Base-by-base conservation (phyloP, 2,888 invertebrate genomes). In the Rhamnusium bicolor region DNA sequence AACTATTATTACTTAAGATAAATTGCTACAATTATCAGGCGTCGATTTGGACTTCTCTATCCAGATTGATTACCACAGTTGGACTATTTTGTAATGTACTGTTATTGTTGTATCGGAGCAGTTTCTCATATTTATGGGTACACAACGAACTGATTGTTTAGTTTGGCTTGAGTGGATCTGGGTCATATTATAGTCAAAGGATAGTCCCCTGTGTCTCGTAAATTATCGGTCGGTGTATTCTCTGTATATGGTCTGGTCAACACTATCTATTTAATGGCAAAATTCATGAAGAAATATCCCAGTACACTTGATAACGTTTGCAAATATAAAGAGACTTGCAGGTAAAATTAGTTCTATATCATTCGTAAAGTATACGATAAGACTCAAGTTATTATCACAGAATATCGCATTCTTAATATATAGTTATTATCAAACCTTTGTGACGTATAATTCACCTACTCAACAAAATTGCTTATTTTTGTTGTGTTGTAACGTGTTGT, bases 101-200 rank as follows among this genome's bases (percentile, higher is more conserved):
- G 60, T 61, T 61, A 61, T 61, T 16, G 60, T 19, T 19, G 16
- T n/a, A 5, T 18, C 49, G 16, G 65, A 1, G 62, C 68, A 71
- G 51, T 74, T 71, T 58, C 61, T 74, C 74, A 74, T 74, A 74
- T 74, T 74, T 74, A 72, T 58, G 69, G 68, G 18, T 63, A 40
- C 51, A 51, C 71, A 74, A 74, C 72, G 69, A 74, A 71, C 69
- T 69, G 69, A 74, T 72, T 74, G 72, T 74, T 74, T 74, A 74
- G 74, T 74, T 61, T 40, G 60, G 40, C 40, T 69, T 46, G 65
- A 69, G 49, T 65, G 65, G 69, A 72, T 74, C 63, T 71, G 68
- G 68, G 74, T 72, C 68, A 65, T 69, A 72, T 69, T 74, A 69
- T 53, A 65, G 60, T 58, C 46, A 60, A 54, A 69, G 68, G 65